Base-by-base conservation (phyloP, 1,140 invertebrate genomes). In the Mizuhopecten yessoensis region DNA sequence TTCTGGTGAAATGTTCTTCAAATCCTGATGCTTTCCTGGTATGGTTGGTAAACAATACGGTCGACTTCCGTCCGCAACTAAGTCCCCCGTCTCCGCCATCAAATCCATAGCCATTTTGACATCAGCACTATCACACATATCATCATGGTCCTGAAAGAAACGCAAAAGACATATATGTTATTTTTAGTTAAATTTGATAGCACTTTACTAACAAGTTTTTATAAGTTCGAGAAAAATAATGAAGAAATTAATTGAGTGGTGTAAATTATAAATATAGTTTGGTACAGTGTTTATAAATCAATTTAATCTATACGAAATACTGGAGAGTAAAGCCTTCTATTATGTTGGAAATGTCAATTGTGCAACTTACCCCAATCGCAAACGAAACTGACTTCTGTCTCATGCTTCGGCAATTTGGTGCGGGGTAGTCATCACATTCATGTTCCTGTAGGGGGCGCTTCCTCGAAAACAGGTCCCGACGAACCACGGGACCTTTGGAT, bases 11-110 rank as follows among this genome's bases (percentile, higher is more conserved):
- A 88, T 88, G 45, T 33, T 88, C 33, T 75, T 88, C 29, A 88
- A 34, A 88, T 88, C 88, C 45, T 88, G 88, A n/a, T 88, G 88
- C 34, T 88, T 88, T 57, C 88, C 88, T 75, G 7, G 5, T 9
- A 88, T 34, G 10, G 88, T 88, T 13, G 88, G 88, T 7, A 88
- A 34, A 49, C 39, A 88, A n/a, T 45, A 49, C 33, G 29, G 36
- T 17, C 88, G 33, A 17, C 88, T 88, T 11, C 88, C 36, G n/a
- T 88, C 88, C 9, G 36, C 42, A 17, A 88, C 33, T 15, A 88
- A 88, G 33, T 88, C 88, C 23, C 29, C 57, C 0, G 57, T 29
- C 29, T 75, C 57, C 9, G 57, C 57, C 57, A 75, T 75, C 57
- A 75, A 29, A 29, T 75, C 57, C n/a, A 75, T n/a, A 5, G 57